Conservation (phyloP, 2,113 vertebrate genomes). For the Ophiodon elongatus region DNA sequence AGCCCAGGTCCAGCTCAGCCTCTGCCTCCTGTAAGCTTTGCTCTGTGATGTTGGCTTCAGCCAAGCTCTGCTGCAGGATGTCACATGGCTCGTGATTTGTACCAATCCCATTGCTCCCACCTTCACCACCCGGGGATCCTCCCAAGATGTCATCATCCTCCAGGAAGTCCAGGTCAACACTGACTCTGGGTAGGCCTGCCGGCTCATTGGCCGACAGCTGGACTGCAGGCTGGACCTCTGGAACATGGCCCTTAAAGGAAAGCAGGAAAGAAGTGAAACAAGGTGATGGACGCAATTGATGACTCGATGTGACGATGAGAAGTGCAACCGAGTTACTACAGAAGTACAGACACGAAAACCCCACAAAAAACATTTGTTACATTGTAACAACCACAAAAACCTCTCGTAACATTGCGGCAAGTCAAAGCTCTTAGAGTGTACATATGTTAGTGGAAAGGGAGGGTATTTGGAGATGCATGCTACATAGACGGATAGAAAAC, state of each 20-base stretch:
- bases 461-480: conserved; percentile 72
- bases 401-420: conserved; percentile 26
- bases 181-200: conserved; percentile 85
- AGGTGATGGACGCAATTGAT: neutral
- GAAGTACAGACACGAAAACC: conserved; percentile 34
- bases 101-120: conserved; percentile 83
- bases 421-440: conserved; percentile 57
- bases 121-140: conserved; percentile 84
- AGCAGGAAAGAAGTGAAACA: conserved; percentile 39
- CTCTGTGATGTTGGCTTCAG: conserved; percentile 98
- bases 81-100: conserved; percentile 92
- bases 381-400: neutral
- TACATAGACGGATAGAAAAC: conserved; percentile 71
- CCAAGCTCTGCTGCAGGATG: conserved; percentile 97
- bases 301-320: neutral
- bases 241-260: conserved; percentile 88
- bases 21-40: conserved; percentile 95
- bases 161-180: conserved; percentile 96
- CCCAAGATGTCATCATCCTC: conserved; percentile 96
- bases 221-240: conserved; percentile 89
- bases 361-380: conserved; percentile 28
- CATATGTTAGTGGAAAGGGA: conserved; percentile 76
- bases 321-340: conserved; percentile 12
- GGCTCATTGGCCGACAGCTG: conserved; percentile 87
- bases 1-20: conserved; percentile 93